These are phyloP conservation scores for Drosophila quadrilineata DNA, from an alignment of 1,140 invertebrate species.

Conservation along the genomic window DNA sequence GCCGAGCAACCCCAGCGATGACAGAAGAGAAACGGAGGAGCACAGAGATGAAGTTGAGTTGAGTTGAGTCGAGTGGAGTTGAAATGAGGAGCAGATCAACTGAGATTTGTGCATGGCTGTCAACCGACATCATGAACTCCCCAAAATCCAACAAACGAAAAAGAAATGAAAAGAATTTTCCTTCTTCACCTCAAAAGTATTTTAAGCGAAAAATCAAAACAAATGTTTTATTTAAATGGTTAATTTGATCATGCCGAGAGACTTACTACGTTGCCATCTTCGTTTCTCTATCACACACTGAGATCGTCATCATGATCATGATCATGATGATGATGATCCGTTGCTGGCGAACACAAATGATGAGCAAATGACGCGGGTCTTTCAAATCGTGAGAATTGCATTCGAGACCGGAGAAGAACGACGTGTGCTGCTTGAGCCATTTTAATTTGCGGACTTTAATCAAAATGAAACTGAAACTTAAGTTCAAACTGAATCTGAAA, in stretches of 20 bases:
- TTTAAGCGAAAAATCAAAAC: conserved; percentile 57
- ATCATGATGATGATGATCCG: conserved; percentile 69
- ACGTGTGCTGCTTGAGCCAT: conserved; percentile 29
- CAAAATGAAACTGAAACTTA: too few relatives aligned
- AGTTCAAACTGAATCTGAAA: too few relatives aligned
- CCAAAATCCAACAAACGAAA: background rate
- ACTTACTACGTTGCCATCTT: too few relatives aligned
- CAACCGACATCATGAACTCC: conserved; percentile 33
- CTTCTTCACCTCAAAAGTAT: background rate
- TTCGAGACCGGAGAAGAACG: conserved; percentile 25
- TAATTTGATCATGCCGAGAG: conserved; percentile 60
- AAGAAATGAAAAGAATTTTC: too few relatives aligned
- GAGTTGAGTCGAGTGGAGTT: too few relatives aligned
- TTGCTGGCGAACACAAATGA: conserved; percentile 49
- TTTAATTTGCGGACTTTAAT: conserved; percentile 75
- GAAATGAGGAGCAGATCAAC: conserved; percentile 34
- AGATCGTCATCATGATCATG: conserved; percentile 64
- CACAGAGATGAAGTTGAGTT: too few relatives aligned
- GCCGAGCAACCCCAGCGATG: too few relatives aligned
- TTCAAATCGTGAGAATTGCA: conserved; percentile 75
- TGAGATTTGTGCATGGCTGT: conserved; percentile 47
- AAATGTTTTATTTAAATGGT: conserved; percentile 78
- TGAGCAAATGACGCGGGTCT: conserved; percentile 41
- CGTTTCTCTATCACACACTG: too few relatives aligned
- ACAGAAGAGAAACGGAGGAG: too few relatives aligned